Conservation (phyloP, 2,888 invertebrate species). For the Thyatira batis region DNA sequence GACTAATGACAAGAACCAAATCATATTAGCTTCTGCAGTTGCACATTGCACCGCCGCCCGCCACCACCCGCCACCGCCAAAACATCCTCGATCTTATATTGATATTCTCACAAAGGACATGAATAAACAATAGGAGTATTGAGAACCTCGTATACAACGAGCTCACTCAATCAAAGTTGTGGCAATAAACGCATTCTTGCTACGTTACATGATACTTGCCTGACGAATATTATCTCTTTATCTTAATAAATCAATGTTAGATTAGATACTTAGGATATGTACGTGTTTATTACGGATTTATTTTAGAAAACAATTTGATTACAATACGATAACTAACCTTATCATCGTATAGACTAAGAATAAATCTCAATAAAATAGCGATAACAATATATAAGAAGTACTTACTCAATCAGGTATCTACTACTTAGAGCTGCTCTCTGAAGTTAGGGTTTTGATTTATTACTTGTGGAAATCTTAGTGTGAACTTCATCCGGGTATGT, state of each 20-base stretch:
- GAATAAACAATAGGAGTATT: neutral
- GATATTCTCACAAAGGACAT: neutral
- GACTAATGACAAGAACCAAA: constrained; percentile 59
- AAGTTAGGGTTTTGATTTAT: too few species aligned
- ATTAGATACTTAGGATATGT: too few species aligned
- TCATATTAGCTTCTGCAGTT: constrained; percentile 27
- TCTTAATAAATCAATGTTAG: neutral
- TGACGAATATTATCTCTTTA: constrained; percentile 14
- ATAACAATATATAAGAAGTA: neutral
- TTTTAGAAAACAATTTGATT: neutral
- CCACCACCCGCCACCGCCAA: neutral
- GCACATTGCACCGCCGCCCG: constrained; percentile 6
- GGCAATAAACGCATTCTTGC: constrained; percentile 49
- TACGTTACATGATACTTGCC: constrained; percentile 33
- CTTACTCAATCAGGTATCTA: too few species aligned
- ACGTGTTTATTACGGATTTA: neutral
- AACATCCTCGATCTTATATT: neutral
- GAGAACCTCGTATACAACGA: constrained; percentile 15
- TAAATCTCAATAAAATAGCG: neutral
- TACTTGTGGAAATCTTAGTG: too few species aligned
- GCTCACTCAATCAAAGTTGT: neutral
- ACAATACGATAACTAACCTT: neutral
- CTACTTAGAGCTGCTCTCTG: too few species aligned
- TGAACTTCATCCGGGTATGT: too few species aligned
- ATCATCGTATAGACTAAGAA: neutral